These are phyloP conservation scores for Clarias fuscus DNA, from an alignment of 2,797 vertebrate species.

Conservation along the genomic window DNA sequence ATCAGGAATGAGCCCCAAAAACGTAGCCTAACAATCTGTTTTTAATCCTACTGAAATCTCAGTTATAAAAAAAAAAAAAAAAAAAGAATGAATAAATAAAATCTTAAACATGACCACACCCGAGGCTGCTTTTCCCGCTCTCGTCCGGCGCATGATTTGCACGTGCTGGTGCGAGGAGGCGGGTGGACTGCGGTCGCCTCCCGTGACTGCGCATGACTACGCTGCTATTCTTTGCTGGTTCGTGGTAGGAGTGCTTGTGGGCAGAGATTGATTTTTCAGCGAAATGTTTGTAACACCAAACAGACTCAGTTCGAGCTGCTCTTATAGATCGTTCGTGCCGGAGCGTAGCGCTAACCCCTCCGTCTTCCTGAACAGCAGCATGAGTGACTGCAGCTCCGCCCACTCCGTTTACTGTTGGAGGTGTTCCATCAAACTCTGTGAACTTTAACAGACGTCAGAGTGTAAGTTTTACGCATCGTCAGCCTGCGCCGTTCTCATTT, in stretches of 20 bases:
- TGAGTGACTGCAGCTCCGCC: constrained; percentile 15
- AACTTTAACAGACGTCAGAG: not conserved
- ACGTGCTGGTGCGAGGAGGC: not conserved
- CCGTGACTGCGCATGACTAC: not conserved
- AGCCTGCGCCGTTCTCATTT: not conserved
- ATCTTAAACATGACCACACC: not conserved
- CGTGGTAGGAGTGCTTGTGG: constrained; percentile 11
- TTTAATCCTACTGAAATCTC: not conserved
- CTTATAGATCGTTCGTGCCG: constrained; percentile 3
- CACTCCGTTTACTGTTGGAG: not conserved
- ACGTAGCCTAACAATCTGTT: too few relatives aligned
- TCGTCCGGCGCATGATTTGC: not conserved
- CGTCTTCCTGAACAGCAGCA: not conserved
- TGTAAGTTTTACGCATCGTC: not conserved
- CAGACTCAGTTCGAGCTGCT: not conserved
- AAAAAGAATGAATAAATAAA: too few relatives aligned
- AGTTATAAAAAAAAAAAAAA: not conserved
- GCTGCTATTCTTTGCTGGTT: not conserved
- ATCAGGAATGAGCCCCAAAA: too few relatives aligned
- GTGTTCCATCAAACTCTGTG: not conserved
- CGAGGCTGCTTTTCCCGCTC: not conserved
- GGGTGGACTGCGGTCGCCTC: not conserved
- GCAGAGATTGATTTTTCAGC: not conserved
- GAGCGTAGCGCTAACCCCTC: not conserved
- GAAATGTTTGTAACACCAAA: not conserved